A percentile compares a stretch with the other conserved stretches of the same genome.
phyloP scores from a whole-genome alignment of 2,888 invertebrate genomes.

The Cephus nigrinus region DNA sequence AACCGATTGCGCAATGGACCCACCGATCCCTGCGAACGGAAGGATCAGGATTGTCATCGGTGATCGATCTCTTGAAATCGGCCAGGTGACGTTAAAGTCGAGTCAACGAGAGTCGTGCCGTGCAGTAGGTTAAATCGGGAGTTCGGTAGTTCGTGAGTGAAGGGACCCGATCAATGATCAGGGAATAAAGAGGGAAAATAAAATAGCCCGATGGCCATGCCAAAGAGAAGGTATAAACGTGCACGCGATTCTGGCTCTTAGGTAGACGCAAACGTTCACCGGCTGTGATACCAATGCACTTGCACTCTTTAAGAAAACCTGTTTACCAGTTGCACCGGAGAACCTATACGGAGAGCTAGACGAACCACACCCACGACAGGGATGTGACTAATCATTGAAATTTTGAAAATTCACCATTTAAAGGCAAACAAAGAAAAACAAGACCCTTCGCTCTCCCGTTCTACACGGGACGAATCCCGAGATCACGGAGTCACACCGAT shows the following conservation, averaged over 20 bases:
- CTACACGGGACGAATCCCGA: background rate
- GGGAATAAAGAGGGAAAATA: background rate
- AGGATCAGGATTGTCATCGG: background rate
- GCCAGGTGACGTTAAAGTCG: background rate
- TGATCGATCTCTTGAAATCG: background rate
- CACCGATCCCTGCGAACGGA: too few species aligned
- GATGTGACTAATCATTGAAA: background rate
- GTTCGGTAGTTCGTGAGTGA: background rate
- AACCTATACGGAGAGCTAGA: background rate
- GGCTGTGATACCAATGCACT: conserved; percentile 53
- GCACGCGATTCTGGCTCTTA: background rate
- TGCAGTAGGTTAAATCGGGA: background rate
- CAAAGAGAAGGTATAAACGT: background rate
- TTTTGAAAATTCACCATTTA: background rate
- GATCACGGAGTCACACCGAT: background rate
- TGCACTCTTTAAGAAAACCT: conserved; percentile 58
- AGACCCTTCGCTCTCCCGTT: background rate
- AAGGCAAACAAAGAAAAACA: background rate
- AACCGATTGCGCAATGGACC: background rate
- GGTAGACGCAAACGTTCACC: conserved; percentile 38
- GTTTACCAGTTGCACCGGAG: conserved; percentile 24
- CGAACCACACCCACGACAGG: conserved; percentile 6
- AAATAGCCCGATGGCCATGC: background rate
- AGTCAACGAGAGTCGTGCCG: background rate
- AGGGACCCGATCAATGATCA: background rate